Percentiles rank a stretch among this genome's conserved stretches.
These are phyloP conservation scores for Pholis gunnellus DNA, from an alignment of 2,113 vertebrate genomes.

Conservation along the genomic window DNA sequence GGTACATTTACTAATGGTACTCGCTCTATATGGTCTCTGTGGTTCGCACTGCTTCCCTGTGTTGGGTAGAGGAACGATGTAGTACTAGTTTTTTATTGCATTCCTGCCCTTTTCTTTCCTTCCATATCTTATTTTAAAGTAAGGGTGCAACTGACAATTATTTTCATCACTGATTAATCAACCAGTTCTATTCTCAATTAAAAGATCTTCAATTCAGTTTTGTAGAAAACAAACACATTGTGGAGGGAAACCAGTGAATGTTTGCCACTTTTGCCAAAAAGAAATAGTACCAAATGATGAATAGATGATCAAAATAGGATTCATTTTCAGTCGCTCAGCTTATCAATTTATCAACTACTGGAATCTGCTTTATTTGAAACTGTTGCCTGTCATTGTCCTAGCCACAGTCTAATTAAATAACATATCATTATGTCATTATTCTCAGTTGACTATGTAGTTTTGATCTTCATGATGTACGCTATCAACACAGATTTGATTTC, in stretches of 20 bases:
- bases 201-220: neutral
- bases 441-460: neutral
- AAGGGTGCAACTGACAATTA: too few relatives aligned
- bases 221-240: neutral
- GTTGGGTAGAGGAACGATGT: constrained; percentile 21
- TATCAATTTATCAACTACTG: neutral
- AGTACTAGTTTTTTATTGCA: constrained; percentile 22
- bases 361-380: too few relatives aligned
- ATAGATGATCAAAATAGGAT: neutral
- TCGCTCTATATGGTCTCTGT: constrained; percentile 43
- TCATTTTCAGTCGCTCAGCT: neutral
- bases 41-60: constrained; percentile 24
- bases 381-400: too few relatives aligned
- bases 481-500: neutral
- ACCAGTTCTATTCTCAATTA: neutral
- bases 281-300: neutral
- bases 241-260: neutral
- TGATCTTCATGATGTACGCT: neutral
- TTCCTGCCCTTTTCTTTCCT: neutral
- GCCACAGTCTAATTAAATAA: too few relatives aligned
- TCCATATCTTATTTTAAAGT: neutral
- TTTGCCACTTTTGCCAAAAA: neutral
- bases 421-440: too few relatives aligned
- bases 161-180: too few relatives aligned
- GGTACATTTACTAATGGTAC: constrained; percentile 50